Percentiles rank a stretch among this genome's conserved stretches.
Conservation (phyloP, 2,888 invertebrate species). For the Chorisops tibialis region DNA sequence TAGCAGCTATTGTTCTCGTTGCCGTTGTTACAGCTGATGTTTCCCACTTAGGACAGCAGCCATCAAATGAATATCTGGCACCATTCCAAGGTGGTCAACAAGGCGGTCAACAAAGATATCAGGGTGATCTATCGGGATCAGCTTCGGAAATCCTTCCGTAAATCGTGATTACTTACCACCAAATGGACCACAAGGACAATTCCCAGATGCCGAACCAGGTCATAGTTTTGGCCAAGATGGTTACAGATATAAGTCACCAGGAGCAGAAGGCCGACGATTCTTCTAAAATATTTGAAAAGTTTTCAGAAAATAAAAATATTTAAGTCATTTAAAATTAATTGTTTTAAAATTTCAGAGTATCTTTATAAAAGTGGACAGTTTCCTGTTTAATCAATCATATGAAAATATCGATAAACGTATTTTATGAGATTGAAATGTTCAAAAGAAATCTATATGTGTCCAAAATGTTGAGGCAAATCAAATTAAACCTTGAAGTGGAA, state of each 20-base stretch:
- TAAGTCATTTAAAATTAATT: no score
- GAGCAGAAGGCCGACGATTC: background rate
- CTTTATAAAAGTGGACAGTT: no score
- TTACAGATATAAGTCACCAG: background rate
- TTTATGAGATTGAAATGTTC: no score
- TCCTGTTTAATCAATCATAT: no score
- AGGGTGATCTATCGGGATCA: background rate
- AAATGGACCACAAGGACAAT: background rate
- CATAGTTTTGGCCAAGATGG: background rate
- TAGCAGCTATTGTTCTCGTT: background rate
- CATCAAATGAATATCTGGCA: constrained; percentile 1
- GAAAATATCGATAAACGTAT: no score
- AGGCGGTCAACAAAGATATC: background rate
- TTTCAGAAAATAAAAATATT: no score
- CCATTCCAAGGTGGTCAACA: background rate
- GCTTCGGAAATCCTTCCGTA: background rate
- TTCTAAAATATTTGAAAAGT: no score
- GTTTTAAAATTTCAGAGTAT: no score
- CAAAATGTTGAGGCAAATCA: no score
- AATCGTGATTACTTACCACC: background rate
- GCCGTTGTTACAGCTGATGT: constrained; percentile 1
- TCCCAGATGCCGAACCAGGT: background rate
- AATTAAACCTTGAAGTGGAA: no score
- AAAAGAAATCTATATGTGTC: no score
- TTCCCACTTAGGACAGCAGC: background rate